Evolutionary conservation across 2,888 invertebrate genomes (phyloP).

Genomic region (Limnephilus lunatus): DNA sequence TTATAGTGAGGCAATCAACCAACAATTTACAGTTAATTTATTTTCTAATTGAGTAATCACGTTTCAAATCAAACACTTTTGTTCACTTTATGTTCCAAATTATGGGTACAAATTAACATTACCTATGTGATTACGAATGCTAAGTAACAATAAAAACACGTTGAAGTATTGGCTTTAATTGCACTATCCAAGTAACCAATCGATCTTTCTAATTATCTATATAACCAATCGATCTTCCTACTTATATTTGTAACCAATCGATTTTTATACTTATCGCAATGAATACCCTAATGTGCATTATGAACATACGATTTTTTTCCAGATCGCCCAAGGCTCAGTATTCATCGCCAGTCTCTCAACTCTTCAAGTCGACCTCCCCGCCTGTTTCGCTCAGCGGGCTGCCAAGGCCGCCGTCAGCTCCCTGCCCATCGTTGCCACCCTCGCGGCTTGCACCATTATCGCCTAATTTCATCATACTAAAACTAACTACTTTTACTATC

Average conservation of each 20-base stretch:
- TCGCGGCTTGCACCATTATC: neutral
- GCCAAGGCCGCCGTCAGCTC: neutral
- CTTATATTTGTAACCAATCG: neutral
- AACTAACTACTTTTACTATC: neutral
- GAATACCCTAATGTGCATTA: neutral
- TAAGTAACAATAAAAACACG: too few relatives aligned
- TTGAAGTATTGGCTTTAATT: too few relatives aligned
- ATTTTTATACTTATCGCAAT: neutral
- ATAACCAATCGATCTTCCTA: too few relatives aligned
- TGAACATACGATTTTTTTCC: neutral
- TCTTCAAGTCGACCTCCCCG: constrained; percentile 2
- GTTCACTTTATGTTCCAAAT: too few relatives aligned
- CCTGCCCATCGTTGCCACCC: neutral
- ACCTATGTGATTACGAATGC: too few relatives aligned
- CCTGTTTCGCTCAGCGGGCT: constrained; percentile 30
- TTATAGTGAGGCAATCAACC: neutral
- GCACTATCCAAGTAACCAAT: too few relatives aligned
- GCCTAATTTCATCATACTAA: neutral
- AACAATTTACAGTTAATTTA: neutral
- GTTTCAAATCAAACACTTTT: neutral
- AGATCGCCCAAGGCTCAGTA: constrained; percentile 21
- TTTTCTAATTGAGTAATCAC: neutral
- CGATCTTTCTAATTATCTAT: too few relatives aligned
- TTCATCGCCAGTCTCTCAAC: constrained; percentile 12
- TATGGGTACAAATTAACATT: too few relatives aligned